A percentile compares a stretch with the other conserved stretches of the same genome.
phyloP scores from a whole-genome alignment of 2,888 invertebrate genomes.

The Antitype chi region DNA sequence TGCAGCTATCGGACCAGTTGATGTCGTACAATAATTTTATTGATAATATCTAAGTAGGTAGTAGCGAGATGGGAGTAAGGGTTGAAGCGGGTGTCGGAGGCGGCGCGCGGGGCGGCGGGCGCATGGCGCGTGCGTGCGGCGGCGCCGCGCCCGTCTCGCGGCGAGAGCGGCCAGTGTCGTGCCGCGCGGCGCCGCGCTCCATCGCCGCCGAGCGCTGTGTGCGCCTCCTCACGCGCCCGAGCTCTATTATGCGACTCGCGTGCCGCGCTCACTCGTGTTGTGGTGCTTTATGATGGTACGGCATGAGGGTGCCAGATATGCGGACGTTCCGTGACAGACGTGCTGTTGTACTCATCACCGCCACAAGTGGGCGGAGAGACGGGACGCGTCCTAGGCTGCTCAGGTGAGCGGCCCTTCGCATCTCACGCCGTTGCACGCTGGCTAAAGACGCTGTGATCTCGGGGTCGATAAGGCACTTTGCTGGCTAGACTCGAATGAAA shows the following conservation, averaged over 20 bases:
- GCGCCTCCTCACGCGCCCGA: slow-evolving; percentile 70
- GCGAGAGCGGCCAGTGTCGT: slow-evolving; percentile 78
- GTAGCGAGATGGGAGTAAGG: slow-evolving; percentile 87
- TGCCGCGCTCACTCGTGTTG: slow-evolving; percentile 86
- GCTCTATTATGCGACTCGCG: slow-evolving; percentile 84
- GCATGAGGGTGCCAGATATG: slow-evolving; percentile 88
- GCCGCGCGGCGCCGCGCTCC: slow-evolving; percentile 81
- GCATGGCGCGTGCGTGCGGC: slow-evolving; percentile 81
- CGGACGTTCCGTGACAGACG: slow-evolving; percentile 88
- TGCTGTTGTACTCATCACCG: slow-evolving; percentile 78
- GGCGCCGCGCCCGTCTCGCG: slow-evolving; percentile 83
- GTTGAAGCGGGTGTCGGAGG: slow-evolving; percentile 65
- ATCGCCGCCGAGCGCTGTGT: slow-evolving; percentile 69
- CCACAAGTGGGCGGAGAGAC: slow-evolving; percentile 89
- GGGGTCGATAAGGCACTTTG: slow-evolving; percentile 84
- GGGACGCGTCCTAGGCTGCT: slow-evolving; percentile 83
- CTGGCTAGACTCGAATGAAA: slow-evolving; percentile 65
- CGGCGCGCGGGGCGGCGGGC: slow-evolving; percentile 60
- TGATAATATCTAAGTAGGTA: slow-evolving; percentile 89
- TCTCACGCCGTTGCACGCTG: slow-evolving; percentile 80
- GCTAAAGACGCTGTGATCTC: slow-evolving; percentile 82
- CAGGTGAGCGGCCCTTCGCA: slow-evolving; percentile 87
- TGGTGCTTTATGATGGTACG: slow-evolving; percentile 90
- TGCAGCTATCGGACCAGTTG: slow-evolving; percentile 81
- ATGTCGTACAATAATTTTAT: slow-evolving; percentile 89